phyloP scores from a whole-genome alignment of 2,797 vertebrate genomes.

The Salmo trutta region DNA sequence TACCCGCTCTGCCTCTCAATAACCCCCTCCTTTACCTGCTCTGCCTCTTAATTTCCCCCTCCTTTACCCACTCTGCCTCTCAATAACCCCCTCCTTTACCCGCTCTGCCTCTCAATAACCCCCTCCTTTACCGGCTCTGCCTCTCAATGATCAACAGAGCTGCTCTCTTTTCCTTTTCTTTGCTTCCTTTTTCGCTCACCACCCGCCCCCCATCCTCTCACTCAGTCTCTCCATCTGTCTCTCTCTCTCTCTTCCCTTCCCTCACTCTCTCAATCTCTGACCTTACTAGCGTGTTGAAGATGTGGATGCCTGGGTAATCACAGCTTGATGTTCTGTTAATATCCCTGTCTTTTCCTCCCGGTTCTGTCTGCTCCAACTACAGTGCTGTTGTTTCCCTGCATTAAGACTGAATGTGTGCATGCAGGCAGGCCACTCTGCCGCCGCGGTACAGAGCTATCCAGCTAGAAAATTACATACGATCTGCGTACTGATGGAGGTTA shows the following conservation, averaged over 20 bases:
- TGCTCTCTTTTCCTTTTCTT: background rate
- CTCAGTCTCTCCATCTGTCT: constrained; percentile 2
- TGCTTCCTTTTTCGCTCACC: background rate
- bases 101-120: too few relatives aligned
- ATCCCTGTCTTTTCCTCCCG: constrained; percentile 18
- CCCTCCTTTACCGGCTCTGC: too few relatives aligned
- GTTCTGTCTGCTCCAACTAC: constrained; percentile 24
- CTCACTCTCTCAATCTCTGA: constrained; percentile 11
- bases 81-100: too few relatives aligned
- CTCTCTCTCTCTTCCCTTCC: constrained; percentile 23
- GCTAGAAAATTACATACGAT: constrained; percentile 78
- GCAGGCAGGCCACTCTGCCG: constrained; percentile 57
- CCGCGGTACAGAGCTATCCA: constrained; percentile 75
- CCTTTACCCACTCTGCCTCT: too few relatives aligned
- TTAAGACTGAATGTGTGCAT: constrained; percentile 23
- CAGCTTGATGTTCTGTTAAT: constrained; percentile 19
- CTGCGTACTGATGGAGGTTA: constrained; percentile 39
- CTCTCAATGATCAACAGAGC: background rate
- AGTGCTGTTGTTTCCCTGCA: constrained; percentile 30
- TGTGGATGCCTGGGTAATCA: constrained; percentile 66
- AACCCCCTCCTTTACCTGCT: too few relatives aligned
- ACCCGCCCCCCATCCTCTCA: background rate
- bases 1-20: too few relatives aligned
- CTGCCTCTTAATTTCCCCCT: too few relatives aligned
- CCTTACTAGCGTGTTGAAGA: constrained; percentile 64